Conservation (phyloP, 2,888 invertebrate genomes). For the Stramonita haemastoma region DNA sequence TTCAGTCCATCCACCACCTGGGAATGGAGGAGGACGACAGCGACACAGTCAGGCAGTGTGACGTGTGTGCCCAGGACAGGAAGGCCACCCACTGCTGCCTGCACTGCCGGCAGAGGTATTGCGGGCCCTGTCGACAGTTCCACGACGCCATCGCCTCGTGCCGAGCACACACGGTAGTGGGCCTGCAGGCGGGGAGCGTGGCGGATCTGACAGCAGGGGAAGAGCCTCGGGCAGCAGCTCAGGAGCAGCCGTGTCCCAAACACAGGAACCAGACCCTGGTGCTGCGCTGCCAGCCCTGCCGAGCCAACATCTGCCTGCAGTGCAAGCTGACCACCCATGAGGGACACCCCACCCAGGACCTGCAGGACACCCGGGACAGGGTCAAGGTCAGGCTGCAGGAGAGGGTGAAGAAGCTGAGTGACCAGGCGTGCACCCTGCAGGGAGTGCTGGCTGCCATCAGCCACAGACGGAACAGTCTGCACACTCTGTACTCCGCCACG, state of each 20-base stretch:
- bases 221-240: no score
- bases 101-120: constrained; percentile 31
- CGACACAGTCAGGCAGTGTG: neutral
- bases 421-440: neutral
- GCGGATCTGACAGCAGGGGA: neutral
- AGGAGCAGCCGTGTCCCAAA: neutral
- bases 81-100: constrained; percentile 20
- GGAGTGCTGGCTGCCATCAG: neutral
- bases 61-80: constrained; percentile 14
- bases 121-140: neutral
- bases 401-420: neutral
- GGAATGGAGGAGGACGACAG: neutral
- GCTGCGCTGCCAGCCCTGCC: neutral
- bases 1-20: constrained; percentile 28
- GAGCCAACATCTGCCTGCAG: constrained; percentile 22
- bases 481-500: neutral
- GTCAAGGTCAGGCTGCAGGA: constrained; percentile 11
- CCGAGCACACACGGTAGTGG: constrained; percentile 7
- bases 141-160: neutral
- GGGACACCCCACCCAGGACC: constrained; percentile 16
- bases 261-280: neutral
- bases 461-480: neutral
- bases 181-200: neutral
- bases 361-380: neutral
- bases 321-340: constrained; percentile 20